phyloP scores from a whole-genome alignment of 2,888 invertebrate species.

The Drosophila barbarae region DNA sequence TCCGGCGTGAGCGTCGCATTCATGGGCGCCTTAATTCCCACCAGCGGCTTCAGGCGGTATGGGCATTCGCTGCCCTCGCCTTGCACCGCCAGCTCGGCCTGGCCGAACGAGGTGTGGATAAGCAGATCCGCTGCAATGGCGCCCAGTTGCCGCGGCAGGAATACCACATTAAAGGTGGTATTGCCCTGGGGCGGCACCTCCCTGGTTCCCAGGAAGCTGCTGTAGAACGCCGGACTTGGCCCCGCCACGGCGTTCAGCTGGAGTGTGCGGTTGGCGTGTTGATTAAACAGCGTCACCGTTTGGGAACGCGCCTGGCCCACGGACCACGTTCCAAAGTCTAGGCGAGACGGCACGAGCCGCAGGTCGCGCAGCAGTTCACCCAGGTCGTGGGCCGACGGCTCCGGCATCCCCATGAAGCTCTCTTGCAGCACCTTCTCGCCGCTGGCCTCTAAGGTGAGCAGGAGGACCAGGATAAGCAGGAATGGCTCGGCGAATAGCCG shows the following conservation, averaged over 20 bases:
- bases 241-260: slow-evolving; percentile 96
- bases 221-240: slow-evolving; percentile 96
- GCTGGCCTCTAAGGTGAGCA: slow-evolving; percentile 17
- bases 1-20: slow-evolving; percentile 94
- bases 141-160: slow-evolving; percentile 95
- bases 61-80: slow-evolving; percentile 93
- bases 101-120: slow-evolving; percentile 96
- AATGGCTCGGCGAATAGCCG: slow-evolving; percentile 36
- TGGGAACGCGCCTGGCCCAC: slow-evolving; percentile 93
- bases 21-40: slow-evolving; percentile 93
- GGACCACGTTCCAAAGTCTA: slow-evolving; percentile 84
- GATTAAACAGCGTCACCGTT: slow-evolving; percentile 92
- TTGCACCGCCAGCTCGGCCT: slow-evolving; percentile 91
- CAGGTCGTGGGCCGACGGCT: slow-evolving; percentile 56
- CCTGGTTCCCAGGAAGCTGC: slow-evolving; percentile 97
- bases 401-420: slow-evolving; percentile 47
- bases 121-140: slow-evolving; percentile 91
- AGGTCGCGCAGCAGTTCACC: slow-evolving; percentile 74
- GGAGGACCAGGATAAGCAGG: slow-evolving; percentile 25
- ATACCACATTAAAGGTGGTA: slow-evolving; percentile 97
- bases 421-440: slow-evolving; percentile 60
- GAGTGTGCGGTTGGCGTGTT: slow-evolving; percentile 90
- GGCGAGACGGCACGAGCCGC: slow-evolving; percentile 80
- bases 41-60: slow-evolving; percentile 93
- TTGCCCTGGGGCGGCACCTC: slow-evolving; percentile 95